Evolutionary conservation across 2,113 vertebrate genomes (phyloP).

Genomic region (Turdus rufiventris): DNA sequence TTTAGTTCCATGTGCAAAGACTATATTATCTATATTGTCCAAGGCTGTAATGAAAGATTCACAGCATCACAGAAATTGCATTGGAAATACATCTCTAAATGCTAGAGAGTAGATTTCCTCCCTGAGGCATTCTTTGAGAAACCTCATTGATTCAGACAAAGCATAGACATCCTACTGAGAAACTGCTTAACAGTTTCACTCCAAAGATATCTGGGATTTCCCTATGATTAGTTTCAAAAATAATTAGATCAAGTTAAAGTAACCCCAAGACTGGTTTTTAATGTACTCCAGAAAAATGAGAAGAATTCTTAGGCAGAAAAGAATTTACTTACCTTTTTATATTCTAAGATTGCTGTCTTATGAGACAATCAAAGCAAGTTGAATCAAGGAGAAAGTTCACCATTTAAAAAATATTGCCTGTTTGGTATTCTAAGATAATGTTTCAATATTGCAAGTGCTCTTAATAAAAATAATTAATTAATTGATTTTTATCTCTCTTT

Average conservation of each 20-base stretch:
- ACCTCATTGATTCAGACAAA: background rate
- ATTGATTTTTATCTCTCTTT: background rate
- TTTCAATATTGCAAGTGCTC: background rate
- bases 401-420: background rate
- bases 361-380: background rate
- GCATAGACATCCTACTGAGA: background rate
- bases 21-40: background rate
- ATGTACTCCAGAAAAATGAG: background rate
- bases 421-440: background rate
- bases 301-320: background rate
- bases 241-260: background rate
- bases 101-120: background rate
- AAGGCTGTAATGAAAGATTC: background rate
- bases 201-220: background rate
- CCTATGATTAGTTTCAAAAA: background rate
- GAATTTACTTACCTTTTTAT: background rate
- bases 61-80: background rate
- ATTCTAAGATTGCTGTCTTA: background rate
- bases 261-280: background rate
- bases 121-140: background rate
- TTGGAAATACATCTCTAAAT: background rate
- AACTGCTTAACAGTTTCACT: background rate
- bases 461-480: background rate
- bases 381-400: background rate
- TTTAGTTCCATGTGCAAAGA: background rate